These are phyloP conservation scores for Ariopsis seemanni DNA, from an alignment of 2,113 vertebrate species.

Conservation along the genomic window DNA sequence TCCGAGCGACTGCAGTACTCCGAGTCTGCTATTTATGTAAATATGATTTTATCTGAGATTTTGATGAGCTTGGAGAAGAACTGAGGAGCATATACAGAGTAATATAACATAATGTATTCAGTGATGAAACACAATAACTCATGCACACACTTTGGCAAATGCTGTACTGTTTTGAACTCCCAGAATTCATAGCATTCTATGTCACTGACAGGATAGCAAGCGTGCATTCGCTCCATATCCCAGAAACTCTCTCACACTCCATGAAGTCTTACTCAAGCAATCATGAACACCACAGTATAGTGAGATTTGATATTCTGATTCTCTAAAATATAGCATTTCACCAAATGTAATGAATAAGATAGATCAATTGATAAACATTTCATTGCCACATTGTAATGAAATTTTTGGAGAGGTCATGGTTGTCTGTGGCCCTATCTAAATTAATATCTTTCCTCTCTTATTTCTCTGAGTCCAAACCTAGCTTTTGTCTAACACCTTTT, in stretches of 20 bases:
- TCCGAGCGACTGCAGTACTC: conserved; percentile 64
- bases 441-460: not conserved
- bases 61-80: conserved; percentile 36
- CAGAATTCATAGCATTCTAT: not conserved
- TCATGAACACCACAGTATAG: not conserved
- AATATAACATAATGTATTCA: not conserved
- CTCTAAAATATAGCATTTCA: not conserved
- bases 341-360: not conserved
- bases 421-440: not conserved
- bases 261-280: not conserved
- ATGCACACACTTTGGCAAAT: not conserved
- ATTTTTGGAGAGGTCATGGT: not conserved
- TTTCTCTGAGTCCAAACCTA: not conserved
- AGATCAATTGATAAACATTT: not conserved
- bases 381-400: not conserved
- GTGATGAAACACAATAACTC: conserved; percentile 5
- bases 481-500: not conserved
- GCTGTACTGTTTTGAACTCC: not conserved
- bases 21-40: conserved; percentile 68
- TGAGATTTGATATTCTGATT: not conserved
- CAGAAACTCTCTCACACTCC: not conserved
- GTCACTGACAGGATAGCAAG: not conserved
- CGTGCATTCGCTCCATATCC: not conserved
- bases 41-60: conserved; percentile 62
- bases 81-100: conserved; percentile 50